Evolutionary conservation across 2,888 invertebrate genomes (phyloP).

Genomic region (Dichetophora obliterata): DNA sequence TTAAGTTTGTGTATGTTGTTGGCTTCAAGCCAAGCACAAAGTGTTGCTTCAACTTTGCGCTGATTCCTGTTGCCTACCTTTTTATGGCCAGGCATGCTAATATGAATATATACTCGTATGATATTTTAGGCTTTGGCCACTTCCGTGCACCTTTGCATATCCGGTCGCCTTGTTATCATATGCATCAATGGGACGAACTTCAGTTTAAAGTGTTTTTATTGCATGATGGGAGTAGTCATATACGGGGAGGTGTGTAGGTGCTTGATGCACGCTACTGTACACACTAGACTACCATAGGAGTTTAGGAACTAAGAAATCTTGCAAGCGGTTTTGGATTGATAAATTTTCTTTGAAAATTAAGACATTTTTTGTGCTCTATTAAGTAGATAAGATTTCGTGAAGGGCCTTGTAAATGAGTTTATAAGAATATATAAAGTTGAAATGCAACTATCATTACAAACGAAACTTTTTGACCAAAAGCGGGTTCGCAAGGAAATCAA

Average conservation of each 20-base stretch:
- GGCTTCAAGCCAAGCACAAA: background rate
- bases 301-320: background rate
- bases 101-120: no score
- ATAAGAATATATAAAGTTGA: no score
- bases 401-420: no score
- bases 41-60: slow-evolving; percentile 1
- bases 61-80: background rate
- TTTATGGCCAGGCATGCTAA: background rate
- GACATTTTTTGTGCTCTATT: no score
- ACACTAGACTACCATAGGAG: no score
- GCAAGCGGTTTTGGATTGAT: background rate
- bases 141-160: slow-evolving; percentile 6
- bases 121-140: slow-evolving; percentile 10
- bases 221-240: background rate
- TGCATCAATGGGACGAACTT: slow-evolving; percentile 26
- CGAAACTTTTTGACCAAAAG: no score
- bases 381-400: no score
- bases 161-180: slow-evolving; percentile 11
- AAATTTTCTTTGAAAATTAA: no score
- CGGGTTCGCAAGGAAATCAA: no score
- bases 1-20: background rate
- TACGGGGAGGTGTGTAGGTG: background rate
- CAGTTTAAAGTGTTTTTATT: slow-evolving; percentile 4
- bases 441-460: no score
- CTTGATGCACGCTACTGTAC: background rate